A percentile compares a stretch with the other conserved stretches of the same genome.
phyloP scores from a whole-genome alignment of 2,888 invertebrate species.

The Caenorhabditis panamensis region DNA sequence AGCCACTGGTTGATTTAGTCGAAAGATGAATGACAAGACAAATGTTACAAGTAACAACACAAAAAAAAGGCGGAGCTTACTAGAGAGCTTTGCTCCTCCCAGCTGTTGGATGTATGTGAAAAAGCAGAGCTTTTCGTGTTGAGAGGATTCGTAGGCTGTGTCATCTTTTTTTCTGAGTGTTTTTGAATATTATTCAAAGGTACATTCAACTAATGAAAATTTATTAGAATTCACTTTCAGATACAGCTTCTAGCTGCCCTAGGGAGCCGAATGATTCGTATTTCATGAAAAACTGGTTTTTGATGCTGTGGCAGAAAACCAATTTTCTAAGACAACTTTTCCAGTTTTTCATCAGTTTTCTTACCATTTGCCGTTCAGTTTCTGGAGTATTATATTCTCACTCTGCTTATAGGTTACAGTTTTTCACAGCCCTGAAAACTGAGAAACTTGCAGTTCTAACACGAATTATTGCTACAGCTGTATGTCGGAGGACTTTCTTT shows the following conservation, averaged over 20 bases:
- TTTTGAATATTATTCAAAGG: not conserved
- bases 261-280: conserved; percentile 31
- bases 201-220: not conserved
- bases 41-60: not conserved
- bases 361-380: not conserved
- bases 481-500: conserved; percentile 79
- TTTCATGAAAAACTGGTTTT: conserved; percentile 6
- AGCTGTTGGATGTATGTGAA: conserved; percentile 26
- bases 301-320: conserved; percentile 39
- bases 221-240: not conserved
- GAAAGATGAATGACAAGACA: too few relatives aligned
- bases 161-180: not conserved
- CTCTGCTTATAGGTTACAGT: conserved; percentile 25
- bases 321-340: conserved; percentile 11
- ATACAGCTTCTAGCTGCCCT: conserved; percentile 17
- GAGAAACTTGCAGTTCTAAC: conserved; percentile 35
- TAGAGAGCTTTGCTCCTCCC: conserved; percentile 52
- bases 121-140: conserved; percentile 9
- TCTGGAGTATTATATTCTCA: not conserved
- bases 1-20: too few relatives aligned
- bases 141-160: conserved; percentile 4
- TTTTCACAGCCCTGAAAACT: not conserved
- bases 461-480: conserved; percentile 79
- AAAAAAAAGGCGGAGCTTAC: conserved; percentile 39
- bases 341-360: conserved; percentile 15